Base-by-base conservation (phyloP, 2,888 invertebrate species). In the Cybosia mesomella region DNA sequence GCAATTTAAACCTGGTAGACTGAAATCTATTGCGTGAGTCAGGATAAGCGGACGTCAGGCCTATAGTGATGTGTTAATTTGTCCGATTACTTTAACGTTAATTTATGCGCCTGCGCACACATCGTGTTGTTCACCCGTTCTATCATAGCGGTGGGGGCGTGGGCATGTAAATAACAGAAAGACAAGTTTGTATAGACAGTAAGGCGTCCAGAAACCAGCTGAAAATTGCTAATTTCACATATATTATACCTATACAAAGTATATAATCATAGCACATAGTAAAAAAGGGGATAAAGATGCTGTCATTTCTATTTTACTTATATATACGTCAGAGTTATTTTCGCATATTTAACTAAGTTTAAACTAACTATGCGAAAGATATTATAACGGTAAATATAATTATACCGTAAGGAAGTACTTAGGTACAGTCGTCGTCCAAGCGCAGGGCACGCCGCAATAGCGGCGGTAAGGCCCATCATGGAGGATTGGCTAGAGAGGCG, bases 41-140 rank as follows among this genome's bases (percentile, higher is more conserved):
- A 89, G 83, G 49, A 76, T 34, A 74, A 66, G 72, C 75, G 76
- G 77, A 76, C 77, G 71, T 24, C 68, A 71, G 70, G 71, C 76
- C 90, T 89, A 88, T 86, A 88, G 78, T 75, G 72, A 79, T 83
- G 85, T 90, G 91, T 81, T 88, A 90, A 91, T 91, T 86, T 85
- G 85, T 82, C 69, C 83, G 83, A 86, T 90, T 87, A 88, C 71
- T 73, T 69, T 71, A 67, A 65, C 67, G 66, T 72, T 77, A 76
- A 83, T 75, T 70, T 81, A 83, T 81, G 82, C 77, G 80, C 77
- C 67, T 67, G 76, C 77, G 85, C 83, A 79, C 68, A 77, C 82
- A 80, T 75, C 81, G 77, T 81, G 82, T 71, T 82, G 78, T 80
- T 80, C 74, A 76, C 73, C 73, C 73, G 65, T 73, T 73, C 68